Conservation (phyloP, 92 coral and sea anemone species). For the Paramuricea clavata region DNA sequence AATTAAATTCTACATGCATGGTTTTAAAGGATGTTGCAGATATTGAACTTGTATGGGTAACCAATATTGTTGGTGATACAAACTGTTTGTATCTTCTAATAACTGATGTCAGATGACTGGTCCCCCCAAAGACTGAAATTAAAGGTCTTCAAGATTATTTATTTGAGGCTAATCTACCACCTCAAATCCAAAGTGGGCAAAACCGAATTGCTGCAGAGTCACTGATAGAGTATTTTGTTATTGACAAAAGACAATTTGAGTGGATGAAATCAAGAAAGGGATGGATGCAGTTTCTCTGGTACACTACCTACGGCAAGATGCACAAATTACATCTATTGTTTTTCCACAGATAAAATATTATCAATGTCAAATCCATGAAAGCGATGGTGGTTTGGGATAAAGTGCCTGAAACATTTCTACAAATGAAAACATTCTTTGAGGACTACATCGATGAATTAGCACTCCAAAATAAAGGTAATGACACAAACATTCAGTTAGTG, state of each 20-base stretch:
- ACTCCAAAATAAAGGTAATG: constrained; percentile 22
- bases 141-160: constrained; percentile 4
- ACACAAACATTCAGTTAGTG: neutral
- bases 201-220: constrained; percentile 21
- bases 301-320: constrained; percentile 15
- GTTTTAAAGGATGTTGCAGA: constrained; percentile 11
- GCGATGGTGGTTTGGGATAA: constrained; percentile 28
- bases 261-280: constrained; percentile 25
- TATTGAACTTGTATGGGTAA: neutral
- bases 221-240: constrained; percentile 11
- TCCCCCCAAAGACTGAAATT: constrained; percentile 13
- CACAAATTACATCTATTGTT: constrained; percentile 19
- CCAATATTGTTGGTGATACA: neutral
- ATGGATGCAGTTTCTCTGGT: constrained; percentile 36
- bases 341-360: neutral
- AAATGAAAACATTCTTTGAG: neutral
- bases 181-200: constrained; percentile 5
- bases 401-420: neutral
- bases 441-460: constrained; percentile 34
- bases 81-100: neutral
- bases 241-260: constrained; percentile 15
- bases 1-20: constrained; percentile 38
- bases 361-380: constrained; percentile 1
- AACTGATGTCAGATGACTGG: constrained; percentile 32
- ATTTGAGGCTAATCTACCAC: constrained; percentile 28